phyloP scores from a whole-genome alignment of 2,113 vertebrate species.

The Osmerus mordax region DNA sequence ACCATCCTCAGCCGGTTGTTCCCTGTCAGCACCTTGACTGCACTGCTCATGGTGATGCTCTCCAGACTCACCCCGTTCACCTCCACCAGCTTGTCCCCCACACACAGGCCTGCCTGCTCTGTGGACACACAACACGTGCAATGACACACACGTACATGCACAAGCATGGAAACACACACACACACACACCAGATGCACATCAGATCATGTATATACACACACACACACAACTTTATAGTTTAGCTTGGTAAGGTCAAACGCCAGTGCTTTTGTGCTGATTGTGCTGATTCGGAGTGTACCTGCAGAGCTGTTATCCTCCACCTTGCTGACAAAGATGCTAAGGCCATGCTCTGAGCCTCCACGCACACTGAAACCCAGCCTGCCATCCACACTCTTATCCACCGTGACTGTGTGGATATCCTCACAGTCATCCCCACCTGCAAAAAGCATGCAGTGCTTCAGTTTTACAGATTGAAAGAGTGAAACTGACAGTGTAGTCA shows the following conservation, averaged over 20 bases:
- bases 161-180: neutral
- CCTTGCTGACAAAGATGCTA: conserved; percentile 94
- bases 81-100: conserved; percentile 92
- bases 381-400: conserved; percentile 83
- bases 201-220: too few relatives aligned
- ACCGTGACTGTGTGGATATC: conserved; percentile 87
- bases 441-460: neutral
- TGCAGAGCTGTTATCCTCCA: conserved; percentile 87
- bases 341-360: conserved; percentile 91
- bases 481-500: neutral
- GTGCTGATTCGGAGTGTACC: conserved; percentile 63
- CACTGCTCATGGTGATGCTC: conserved; percentile 93
- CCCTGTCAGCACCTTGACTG: conserved; percentile 86
- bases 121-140: conserved; percentile 1
- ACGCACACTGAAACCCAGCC: conserved; percentile 89
- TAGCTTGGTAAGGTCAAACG: too few relatives aligned
- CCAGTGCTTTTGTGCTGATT: too few relatives aligned
- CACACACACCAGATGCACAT: neutral
- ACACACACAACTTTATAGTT: neutral
- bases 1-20: conserved; percentile 91
- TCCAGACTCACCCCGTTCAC: conserved; percentile 91
- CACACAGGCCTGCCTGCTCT: conserved; percentile 84
- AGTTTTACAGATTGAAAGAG: neutral
- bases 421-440: conserved; percentile 73
- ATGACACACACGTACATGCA: conserved; percentile 19